Percentiles rank a stretch among this genome's conserved stretches.
These are phyloP conservation scores for Scolanthus callimorphus DNA, from an alignment of 92 coral and sea anemone species.

Conservation along the genomic window DNA sequence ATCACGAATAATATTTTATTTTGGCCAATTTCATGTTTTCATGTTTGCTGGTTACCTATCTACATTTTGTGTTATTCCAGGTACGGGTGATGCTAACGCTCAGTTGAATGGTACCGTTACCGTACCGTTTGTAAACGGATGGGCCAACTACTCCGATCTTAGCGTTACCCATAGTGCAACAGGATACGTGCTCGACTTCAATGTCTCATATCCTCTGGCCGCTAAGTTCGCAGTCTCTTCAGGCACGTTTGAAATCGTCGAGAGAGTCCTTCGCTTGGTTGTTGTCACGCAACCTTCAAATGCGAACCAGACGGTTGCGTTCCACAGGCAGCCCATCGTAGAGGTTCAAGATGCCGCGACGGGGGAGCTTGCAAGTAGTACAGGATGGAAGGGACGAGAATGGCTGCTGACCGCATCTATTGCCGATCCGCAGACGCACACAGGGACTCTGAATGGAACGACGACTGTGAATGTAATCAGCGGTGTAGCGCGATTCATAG, in stretches of 20 bases:
- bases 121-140: constrained; percentile 65
- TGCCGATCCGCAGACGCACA: constrained; percentile 31
- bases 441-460: constrained; percentile 73
- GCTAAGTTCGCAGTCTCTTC: constrained; percentile 73
- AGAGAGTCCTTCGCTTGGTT: constrained; percentile 62
- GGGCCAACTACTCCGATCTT: constrained; percentile 87
- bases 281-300: constrained; percentile 58
- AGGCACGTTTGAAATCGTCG: constrained; percentile 71
- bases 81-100: constrained; percentile 76
- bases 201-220: constrained; percentile 60
- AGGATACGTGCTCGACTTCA: constrained; percentile 74
- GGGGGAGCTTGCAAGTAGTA: constrained; percentile 66
- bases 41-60: too few relatives aligned
- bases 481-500: constrained; percentile 76
- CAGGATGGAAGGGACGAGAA: constrained; percentile 92
- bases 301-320: constrained; percentile 75
- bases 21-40: too few relatives aligned
- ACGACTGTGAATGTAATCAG: constrained; percentile 43
- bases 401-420: constrained; percentile 72
- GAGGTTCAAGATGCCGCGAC: constrained; percentile 87
- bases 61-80: too few relatives aligned
- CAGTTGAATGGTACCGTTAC: constrained; percentile 63
- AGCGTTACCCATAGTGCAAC: constrained; percentile 83
- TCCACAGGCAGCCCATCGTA: constrained; percentile 63
- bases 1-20: too few relatives aligned